Conservation (phyloP, 1,140 invertebrate genomes). For the Paraescarpia echinospica region DNA sequence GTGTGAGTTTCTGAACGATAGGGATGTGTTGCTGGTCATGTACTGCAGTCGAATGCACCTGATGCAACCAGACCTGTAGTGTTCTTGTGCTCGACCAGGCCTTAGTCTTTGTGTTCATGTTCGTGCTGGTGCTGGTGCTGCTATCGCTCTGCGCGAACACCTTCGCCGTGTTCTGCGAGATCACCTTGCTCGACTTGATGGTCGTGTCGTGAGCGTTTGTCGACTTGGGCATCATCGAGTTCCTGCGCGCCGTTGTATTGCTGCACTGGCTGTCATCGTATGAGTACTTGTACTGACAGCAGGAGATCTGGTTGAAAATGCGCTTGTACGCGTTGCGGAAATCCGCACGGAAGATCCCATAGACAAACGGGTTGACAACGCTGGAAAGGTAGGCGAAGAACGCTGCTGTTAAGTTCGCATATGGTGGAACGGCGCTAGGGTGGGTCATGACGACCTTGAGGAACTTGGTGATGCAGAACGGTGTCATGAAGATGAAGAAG, state of each 20-base stretch:
- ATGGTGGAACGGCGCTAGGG: constrained; percentile 40
- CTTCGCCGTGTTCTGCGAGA: too few species aligned
- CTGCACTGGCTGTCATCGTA: neutral
- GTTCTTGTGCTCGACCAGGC: neutral
- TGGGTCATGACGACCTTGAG: constrained; percentile 44
- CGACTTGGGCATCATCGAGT: neutral
- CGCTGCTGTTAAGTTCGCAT: constrained; percentile 46
- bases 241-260: neutral
- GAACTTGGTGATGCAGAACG: constrained; percentile 57
- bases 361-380: constrained; percentile 55
- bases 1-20: neutral
- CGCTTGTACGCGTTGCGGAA: constrained; percentile 44
- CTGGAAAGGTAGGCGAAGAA: constrained; percentile 49
- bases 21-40: neutral
- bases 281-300: neutral
- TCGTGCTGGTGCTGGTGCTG: neutral
- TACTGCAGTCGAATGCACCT: neutral
- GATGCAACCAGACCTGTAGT: neutral
- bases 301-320: neutral
- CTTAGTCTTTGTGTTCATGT: neutral
- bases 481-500: constrained; percentile 57
- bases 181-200: neutral
- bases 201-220: neutral
- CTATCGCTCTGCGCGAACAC: too few species aligned
- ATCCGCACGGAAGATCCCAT: constrained; percentile 55